phyloP scores from a whole-genome alignment of 2,888 invertebrate genomes.

The Peribatodes rhomboidaria region DNA sequence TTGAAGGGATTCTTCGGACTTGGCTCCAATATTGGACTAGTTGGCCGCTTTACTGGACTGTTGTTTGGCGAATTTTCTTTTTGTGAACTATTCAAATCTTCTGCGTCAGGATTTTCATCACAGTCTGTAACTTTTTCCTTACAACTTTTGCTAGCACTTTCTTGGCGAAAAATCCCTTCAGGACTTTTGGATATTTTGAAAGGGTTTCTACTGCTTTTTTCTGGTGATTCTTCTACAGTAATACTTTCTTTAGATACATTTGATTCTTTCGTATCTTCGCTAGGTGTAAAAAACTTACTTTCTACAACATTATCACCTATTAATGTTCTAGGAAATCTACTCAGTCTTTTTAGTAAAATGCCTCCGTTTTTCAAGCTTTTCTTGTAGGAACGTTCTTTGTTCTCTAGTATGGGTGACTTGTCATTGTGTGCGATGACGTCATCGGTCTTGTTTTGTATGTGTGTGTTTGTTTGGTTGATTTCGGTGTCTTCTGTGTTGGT shows the following conservation, averaged over 20 bases:
- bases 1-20: constrained; percentile 65
- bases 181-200: constrained; percentile 45
- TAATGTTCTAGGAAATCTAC: constrained; percentile 82
- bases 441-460: constrained; percentile 54
- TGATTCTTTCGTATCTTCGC: constrained; percentile 33
- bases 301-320: constrained; percentile 81
- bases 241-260: constrained; percentile 52
- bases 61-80: constrained; percentile 69
- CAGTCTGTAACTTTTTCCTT: not conserved
- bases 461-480: constrained; percentile 45
- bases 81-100: constrained; percentile 62
- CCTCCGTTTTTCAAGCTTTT: constrained; percentile 67
- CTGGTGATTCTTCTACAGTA: constrained; percentile 62
- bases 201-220: constrained; percentile 56
- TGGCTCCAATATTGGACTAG: constrained; percentile 67
- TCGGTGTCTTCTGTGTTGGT: constrained; percentile 47
- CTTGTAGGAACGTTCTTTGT: constrained; percentile 72
- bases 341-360: constrained; percentile 76
- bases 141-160: constrained; percentile 13
- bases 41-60: constrained; percentile 58
- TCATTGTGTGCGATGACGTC: constrained; percentile 53
- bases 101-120: constrained; percentile 11
- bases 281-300: constrained; percentile 85
- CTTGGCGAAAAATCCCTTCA: constrained; percentile 22
- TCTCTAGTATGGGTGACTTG: constrained; percentile 80